phyloP scores from a whole-genome alignment of 1,140 invertebrate species.

The Drosophila oshimai region DNA sequence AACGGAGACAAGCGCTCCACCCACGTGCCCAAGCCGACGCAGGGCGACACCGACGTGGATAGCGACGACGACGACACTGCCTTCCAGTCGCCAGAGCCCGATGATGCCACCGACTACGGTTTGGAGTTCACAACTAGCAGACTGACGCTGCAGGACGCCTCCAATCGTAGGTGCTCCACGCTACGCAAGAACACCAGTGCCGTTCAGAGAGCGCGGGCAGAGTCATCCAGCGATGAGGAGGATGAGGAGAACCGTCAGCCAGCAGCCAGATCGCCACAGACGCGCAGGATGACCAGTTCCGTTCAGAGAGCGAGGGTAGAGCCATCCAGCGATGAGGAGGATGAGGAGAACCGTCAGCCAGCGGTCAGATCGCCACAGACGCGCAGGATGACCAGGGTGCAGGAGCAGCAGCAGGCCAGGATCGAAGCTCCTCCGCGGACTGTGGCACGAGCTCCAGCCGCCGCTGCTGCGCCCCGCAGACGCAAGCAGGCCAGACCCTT shows the following conservation, averaged over 20 bases:
- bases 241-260: conserved; percentile 30
- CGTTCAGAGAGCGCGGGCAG: not conserved
- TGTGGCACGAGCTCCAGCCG: too few species aligned
- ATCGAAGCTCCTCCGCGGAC: too few species aligned
- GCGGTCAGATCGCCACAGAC: not conserved
- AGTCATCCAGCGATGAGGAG: not conserved
- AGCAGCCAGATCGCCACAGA: not conserved
- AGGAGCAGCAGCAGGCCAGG: not conserved
- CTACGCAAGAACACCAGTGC: conserved; percentile 1
- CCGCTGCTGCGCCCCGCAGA: not conserved
- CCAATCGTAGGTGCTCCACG: conserved; percentile 26
- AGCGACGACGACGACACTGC: conserved; percentile 1
- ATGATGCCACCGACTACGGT: conserved; percentile 58
- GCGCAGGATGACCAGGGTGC: too few species aligned
- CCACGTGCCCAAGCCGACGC: not conserved
- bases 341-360: not conserved
- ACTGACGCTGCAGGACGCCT: not conserved
- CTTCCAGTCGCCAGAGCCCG: conserved; percentile 27
- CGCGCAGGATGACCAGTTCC: too few species aligned
- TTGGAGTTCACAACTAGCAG: conserved; percentile 54
- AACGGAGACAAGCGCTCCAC: not conserved
- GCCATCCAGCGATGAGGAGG: too few species aligned
- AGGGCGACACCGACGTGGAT: not conserved
- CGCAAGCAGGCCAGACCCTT: conserved; percentile 35
- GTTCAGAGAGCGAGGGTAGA: too few species aligned